Percentiles rank a stretch among this genome's conserved stretches.
phyloP scores from a whole-genome alignment of 2,113 vertebrate species.

The Tragelaphus buxtoni region DNA sequence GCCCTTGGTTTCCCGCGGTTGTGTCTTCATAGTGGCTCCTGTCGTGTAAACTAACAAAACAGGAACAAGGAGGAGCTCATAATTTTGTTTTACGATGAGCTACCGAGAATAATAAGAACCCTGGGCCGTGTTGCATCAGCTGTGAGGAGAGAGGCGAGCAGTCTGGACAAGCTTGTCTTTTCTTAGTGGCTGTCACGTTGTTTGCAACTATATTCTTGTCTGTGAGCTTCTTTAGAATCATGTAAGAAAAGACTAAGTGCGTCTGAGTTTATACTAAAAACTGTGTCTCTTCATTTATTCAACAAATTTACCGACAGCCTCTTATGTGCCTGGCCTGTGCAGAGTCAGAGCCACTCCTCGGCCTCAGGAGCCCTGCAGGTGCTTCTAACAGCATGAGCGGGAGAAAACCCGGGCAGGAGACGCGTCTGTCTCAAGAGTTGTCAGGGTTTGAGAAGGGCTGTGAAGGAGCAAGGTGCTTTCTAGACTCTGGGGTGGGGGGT shows the following conservation, averaged over 20 bases:
- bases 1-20: neutral
- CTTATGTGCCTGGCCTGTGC: neutral
- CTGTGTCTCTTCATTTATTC: neutral
- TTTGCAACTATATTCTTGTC: neutral
- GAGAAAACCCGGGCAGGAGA: neutral
- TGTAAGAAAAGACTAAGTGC: neutral
- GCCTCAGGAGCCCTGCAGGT: neutral
- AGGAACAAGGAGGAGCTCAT: neutral
- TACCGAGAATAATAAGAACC: neutral
- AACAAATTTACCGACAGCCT: neutral
- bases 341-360: neutral
- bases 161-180: neutral
- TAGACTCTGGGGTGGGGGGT: neutral
- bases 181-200: neutral
- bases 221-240: neutral
- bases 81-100: neutral
- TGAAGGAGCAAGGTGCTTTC: neutral
- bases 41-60: neutral
- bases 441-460: neutral
- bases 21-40: neutral
- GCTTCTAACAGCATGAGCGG: accelerated
- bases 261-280: neutral
- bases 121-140: neutral
- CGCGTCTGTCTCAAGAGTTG: neutral
- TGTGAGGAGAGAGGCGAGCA: neutral